These are phyloP conservation scores for Cyrtonyx montezumae DNA, from an alignment of 2,113 vertebrate species.

Conservation along the genomic window DNA sequence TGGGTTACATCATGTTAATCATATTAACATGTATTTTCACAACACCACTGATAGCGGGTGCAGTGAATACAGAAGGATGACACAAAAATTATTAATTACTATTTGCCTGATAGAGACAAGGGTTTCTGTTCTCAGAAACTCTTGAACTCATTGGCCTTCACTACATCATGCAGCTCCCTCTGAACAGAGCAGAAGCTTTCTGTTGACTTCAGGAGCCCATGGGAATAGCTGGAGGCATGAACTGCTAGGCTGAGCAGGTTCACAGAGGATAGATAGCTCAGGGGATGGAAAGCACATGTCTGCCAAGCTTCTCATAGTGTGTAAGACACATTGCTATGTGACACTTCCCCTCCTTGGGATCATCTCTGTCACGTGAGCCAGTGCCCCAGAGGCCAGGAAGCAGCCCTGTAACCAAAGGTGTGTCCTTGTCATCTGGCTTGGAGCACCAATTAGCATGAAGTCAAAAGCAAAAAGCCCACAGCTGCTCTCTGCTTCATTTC, in stretches of 20 bases:
- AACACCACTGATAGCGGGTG: neutral
- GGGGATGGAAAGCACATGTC: neutral
- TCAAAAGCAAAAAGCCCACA: neutral
- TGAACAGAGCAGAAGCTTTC: neutral
- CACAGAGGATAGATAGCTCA: fast-evolving
- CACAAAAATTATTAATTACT: neutral
- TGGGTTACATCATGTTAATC: neutral
- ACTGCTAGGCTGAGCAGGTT: neutral
- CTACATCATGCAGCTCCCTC: neutral
- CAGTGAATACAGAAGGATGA: neutral
- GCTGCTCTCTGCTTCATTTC: neutral
- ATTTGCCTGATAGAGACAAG: neutral
- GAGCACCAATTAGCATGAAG: neutral
- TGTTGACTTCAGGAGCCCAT: neutral
- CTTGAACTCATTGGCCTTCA: neutral
- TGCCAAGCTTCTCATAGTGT: fast-evolving
- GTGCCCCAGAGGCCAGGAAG: neutral
- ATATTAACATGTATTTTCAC: neutral
- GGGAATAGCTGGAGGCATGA: neutral
- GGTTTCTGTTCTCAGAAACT: neutral
- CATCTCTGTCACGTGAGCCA: neutral
- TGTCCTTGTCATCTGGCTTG: neutral
- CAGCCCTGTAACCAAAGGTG: neutral
- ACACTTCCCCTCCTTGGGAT: neutral
- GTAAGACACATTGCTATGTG: neutral